phyloP scores from a whole-genome alignment of 2,113 vertebrate species.

The Hiodon alosoides region DNA sequence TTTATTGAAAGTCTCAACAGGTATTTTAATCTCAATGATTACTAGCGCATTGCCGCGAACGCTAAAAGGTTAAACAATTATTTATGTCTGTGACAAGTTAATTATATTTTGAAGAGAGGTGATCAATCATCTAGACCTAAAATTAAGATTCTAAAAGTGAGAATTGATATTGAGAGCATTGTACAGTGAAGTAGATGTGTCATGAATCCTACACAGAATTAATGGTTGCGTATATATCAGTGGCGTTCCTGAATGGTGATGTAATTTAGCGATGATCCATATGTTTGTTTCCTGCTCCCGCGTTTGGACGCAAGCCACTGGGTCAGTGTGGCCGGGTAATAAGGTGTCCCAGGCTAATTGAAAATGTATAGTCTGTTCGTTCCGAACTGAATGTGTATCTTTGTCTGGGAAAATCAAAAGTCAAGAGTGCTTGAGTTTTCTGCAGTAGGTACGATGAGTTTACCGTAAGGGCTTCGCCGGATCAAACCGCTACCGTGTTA shows the following conservation, averaged over 20 bases:
- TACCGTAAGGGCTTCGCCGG: too few species aligned
- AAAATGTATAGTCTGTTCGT: too few species aligned
- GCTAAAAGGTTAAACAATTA: constrained; percentile 21
- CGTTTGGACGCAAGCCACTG: too few species aligned
- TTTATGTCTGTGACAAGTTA: constrained; percentile 27
- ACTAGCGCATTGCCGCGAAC: neutral
- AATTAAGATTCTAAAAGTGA: constrained; percentile 13
- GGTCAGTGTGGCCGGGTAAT: too few species aligned
- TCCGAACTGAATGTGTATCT: too few species aligned
- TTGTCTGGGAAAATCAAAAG: too few species aligned
- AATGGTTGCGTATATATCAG: constrained; percentile 7
- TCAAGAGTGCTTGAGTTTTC: too few species aligned
- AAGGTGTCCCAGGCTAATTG: too few species aligned
- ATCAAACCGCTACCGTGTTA: too few species aligned
- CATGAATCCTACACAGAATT: constrained; percentile 15
- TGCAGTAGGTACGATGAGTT: too few species aligned
- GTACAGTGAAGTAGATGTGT: constrained; percentile 14
- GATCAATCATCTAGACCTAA: constrained; percentile 7
- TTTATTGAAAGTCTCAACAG: neutral
- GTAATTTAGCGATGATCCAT: constrained; percentile 14
- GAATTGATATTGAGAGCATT: neutral
- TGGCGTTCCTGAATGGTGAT: neutral
- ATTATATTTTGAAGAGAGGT: constrained; percentile 24
- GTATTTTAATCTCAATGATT: constrained; percentile 12
- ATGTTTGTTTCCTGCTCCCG: neutral